Evolutionary conservation across 2,888 invertebrate species (phyloP).

Genomic region (Dryadula phaetusa): DNA sequence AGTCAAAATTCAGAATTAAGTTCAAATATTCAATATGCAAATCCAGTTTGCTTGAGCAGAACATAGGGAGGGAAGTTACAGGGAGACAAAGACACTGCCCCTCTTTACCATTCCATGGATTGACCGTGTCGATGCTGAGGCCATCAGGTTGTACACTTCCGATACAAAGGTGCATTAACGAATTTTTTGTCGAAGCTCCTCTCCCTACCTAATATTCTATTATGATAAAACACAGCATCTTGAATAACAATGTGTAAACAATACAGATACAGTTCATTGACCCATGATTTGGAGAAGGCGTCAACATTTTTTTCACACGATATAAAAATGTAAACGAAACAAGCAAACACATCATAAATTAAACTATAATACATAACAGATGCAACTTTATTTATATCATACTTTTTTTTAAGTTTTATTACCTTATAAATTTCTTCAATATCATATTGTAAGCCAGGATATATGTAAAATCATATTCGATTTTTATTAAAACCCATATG

Average conservation of each 20-base stretch:
- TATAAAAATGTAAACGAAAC: not conserved
- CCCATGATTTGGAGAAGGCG: constrained; percentile 4
- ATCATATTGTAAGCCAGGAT: not conserved
- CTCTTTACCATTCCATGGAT: too few species aligned
- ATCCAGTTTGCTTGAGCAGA: too few species aligned
- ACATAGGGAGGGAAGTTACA: too few species aligned
- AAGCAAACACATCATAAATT: constrained; percentile 9
- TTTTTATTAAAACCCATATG: not conserved
- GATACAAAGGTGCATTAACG: too few species aligned
- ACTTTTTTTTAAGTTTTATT: not conserved
- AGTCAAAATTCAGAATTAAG: not conserved
- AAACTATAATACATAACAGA: constrained; percentile 23
- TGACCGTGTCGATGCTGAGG: too few species aligned
- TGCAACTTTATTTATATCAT: constrained; percentile 20
- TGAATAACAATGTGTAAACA: constrained; percentile 6
- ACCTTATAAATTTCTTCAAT: not conserved
- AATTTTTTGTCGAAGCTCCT: too few species aligned
- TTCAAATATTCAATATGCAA: too few species aligned
- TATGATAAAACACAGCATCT: constrained; percentile 2
- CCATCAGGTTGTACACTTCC: too few species aligned
- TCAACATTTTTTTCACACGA: constrained; percentile 10
- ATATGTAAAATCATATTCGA: not conserved
- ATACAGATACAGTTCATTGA: constrained; percentile 21
- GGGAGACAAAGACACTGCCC: too few species aligned
- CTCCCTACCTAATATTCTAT: too few species aligned